These are phyloP conservation scores for Beaufortia kweichowensis DNA, from an alignment of 2,113 vertebrate genomes.

Conservation along the genomic window DNA sequence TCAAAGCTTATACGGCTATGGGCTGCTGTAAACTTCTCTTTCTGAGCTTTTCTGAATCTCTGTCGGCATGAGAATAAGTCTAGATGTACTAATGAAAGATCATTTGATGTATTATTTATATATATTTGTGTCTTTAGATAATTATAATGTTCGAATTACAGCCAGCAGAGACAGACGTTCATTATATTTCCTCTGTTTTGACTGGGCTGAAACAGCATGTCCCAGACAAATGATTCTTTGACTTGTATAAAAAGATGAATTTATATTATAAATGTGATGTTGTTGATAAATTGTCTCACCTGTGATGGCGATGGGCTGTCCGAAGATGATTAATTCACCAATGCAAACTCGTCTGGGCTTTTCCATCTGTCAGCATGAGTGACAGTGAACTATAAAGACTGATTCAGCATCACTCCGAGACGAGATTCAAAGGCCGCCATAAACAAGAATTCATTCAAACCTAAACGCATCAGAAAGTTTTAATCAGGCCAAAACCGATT, in stretches of 20 bases:
- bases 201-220: background rate
- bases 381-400: background rate
- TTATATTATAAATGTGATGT: background rate
- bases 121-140: background rate
- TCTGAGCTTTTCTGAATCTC: background rate
- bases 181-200: background rate
- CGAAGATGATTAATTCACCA: background rate
- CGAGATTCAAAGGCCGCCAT: background rate
- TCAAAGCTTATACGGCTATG: constrained; percentile 7
- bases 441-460: background rate
- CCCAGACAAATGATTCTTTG: background rate
- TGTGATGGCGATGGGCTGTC: background rate
- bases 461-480: background rate
- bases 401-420: background rate
- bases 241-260: background rate
- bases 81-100: background rate
- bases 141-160: constrained; percentile 8
- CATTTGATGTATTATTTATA: background rate
- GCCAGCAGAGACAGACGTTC: background rate
- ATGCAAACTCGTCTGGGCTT: background rate
- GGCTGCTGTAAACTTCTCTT: background rate
- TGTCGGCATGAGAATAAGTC: background rate
- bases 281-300: constrained; percentile 9
- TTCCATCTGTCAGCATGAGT: background rate
- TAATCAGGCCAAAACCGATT: constrained; percentile 34